phyloP scores from a whole-genome alignment of 2,888 invertebrate genomes.

The Cantharis rufa region DNA sequence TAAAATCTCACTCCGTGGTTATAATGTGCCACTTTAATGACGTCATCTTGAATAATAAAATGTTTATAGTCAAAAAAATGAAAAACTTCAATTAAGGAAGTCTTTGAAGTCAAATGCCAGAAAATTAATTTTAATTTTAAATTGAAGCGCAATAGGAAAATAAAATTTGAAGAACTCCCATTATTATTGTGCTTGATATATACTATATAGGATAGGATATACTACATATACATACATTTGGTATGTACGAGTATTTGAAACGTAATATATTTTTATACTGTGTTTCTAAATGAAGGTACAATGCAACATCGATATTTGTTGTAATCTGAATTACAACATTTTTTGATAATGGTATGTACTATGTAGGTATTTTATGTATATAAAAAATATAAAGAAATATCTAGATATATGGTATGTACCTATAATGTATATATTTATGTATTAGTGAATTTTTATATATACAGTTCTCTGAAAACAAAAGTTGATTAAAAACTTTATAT shows the following conservation, averaged over 20 bases:
- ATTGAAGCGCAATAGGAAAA: slow-evolving; percentile 5
- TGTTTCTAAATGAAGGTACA: neutral
- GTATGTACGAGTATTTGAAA: neutral
- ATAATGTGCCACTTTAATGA: neutral
- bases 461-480: neutral
- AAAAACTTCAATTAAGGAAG: slow-evolving; percentile 11
- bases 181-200: neutral
- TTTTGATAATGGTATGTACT: too few relatives aligned
- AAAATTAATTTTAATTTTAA: slow-evolving; percentile 14
- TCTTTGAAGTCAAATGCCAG: slow-evolving; percentile 12
- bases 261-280: too few relatives aligned
- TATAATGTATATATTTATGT: too few relatives aligned
- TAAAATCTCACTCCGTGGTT: neutral
- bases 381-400: too few relatives aligned
- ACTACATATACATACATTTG: too few relatives aligned
- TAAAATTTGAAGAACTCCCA: neutral
- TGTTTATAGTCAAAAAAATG: neutral
- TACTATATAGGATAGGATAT: neutral
- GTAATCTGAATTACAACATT: too few relatives aligned
- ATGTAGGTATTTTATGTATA: too few relatives aligned
- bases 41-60: neutral
- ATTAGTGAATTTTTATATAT: too few relatives aligned
- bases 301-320: neutral
- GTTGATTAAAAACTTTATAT: neutral
- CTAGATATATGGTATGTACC: too few relatives aligned